Evolutionary conservation across 1,140 invertebrate species (phyloP).

Genomic region (Spodoptera litura): DNA sequence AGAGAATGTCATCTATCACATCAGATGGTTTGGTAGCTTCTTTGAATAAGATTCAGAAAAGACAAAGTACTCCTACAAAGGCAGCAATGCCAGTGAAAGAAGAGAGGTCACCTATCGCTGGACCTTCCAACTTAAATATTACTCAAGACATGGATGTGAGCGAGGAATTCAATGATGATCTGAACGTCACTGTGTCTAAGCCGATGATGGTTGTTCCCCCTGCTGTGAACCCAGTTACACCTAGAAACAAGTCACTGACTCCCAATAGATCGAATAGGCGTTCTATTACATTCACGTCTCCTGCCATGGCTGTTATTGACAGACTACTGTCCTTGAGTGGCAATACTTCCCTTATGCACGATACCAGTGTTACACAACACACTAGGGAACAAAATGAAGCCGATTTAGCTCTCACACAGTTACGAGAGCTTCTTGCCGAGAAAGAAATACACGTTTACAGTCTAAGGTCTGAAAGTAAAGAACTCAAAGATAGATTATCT

Average conservation of each 20-base stretch:
- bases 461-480: slow-evolving; percentile 74
- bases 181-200: slow-evolving; percentile 66
- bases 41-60: slow-evolving; percentile 69
- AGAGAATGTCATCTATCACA: slow-evolving; percentile 64
- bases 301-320: slow-evolving; percentile 82
- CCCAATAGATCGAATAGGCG: slow-evolving; percentile 73
- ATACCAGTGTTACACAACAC: slow-evolving; percentile 57
- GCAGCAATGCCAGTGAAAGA: slow-evolving; percentile 38
- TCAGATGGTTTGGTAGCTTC: slow-evolving; percentile 69
- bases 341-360: slow-evolving; percentile 65
- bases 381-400: slow-evolving; percentile 69
- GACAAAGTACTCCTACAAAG: slow-evolving; percentile 74
- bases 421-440: slow-evolving; percentile 77
- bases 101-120: slow-evolving; percentile 48
- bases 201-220: slow-evolving; percentile 82
- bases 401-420: slow-evolving; percentile 69
- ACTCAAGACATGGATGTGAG: slow-evolving; percentile 45
- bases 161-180: slow-evolving; percentile 62
- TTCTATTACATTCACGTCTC: slow-evolving; percentile 78
- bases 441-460: slow-evolving; percentile 79
- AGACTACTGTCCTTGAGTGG: slow-evolving; percentile 77
- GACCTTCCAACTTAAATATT: slow-evolving; percentile 57
- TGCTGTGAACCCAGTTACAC: slow-evolving; percentile 70
- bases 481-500: slow-evolving; percentile 73
- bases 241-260: slow-evolving; percentile 66